Percentiles rank a stretch among this genome's conserved stretches.
These are phyloP conservation scores for Brevipalpus yothersi DNA, from an alignment of 1,140 invertebrate genomes.

Conservation along the genomic window DNA sequence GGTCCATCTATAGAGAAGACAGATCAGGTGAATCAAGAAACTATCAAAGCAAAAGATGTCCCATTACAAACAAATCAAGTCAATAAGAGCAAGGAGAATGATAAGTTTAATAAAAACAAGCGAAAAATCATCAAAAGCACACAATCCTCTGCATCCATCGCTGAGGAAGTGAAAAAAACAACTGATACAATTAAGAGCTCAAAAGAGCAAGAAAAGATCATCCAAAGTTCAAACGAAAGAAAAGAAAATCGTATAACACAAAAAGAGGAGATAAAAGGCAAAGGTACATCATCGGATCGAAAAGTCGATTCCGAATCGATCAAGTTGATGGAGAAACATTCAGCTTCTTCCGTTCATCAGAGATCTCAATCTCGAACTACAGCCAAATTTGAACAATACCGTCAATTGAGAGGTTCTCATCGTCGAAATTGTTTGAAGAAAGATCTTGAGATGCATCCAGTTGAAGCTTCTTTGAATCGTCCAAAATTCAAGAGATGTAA, in stretches of 20 bases:
- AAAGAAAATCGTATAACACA: too few species aligned
- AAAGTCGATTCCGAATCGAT: too few species aligned
- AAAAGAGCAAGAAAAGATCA: too few species aligned
- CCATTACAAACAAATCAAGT: background rate
- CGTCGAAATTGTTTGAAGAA: background rate
- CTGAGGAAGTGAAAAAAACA: background rate
- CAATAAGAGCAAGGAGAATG: background rate
- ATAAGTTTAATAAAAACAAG: background rate
- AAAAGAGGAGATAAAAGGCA: too few species aligned
- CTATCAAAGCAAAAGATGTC: too few species aligned
- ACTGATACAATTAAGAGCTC: background rate
- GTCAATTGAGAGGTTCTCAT: background rate
- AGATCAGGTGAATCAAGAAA: background rate
- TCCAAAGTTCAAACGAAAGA: too few species aligned
- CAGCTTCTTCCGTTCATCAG: background rate
- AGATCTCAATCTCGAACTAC: background rate
- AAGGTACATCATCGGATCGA: too few species aligned
- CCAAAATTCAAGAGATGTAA: constrained; percentile 1
- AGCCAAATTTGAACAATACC: background rate
- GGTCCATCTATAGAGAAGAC: background rate
- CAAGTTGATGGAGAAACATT: too few species aligned
- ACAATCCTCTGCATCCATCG: background rate
- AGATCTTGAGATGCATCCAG: background rate
- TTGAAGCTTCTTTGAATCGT: background rate
- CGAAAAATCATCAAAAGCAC: background rate